A percentile compares a stretch with the other conserved stretches of the same genome.
These are phyloP conservation scores for Blastobasis adustella DNA, from an alignment of 2,888 invertebrate genomes.

Conservation along the genomic window DNA sequence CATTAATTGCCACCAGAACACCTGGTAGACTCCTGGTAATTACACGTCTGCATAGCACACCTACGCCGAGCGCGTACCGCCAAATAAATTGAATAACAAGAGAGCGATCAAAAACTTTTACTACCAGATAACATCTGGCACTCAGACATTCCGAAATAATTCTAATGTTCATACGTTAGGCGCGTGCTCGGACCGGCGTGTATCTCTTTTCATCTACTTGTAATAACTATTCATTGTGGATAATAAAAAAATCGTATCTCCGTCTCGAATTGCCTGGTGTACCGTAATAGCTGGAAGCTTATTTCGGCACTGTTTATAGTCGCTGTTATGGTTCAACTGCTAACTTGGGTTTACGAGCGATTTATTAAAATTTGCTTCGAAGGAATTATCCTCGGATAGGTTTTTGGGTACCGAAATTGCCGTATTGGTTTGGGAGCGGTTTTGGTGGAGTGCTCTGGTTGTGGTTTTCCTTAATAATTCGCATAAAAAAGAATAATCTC, in stretches of 20 bases:
- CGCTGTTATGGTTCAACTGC: conserved; percentile 28
- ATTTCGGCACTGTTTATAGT: conserved; percentile 42
- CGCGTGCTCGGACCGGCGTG: conserved; percentile 41
- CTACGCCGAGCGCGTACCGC: conserved; percentile 11
- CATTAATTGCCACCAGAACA: neutral
- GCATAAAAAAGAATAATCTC: no score
- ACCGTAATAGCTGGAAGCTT: conserved; percentile 53
- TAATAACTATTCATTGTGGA: conserved; percentile 52
- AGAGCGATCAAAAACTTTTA: conserved; percentile 30
- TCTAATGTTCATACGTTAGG: conserved; percentile 24
- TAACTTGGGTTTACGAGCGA: conserved; percentile 12
- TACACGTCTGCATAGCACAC: neutral
- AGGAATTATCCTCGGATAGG: neutral
- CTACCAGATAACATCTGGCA: conserved; percentile 34
- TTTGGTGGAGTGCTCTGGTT: neutral
- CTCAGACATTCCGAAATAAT: conserved; percentile 44
- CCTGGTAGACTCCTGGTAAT: neutral
- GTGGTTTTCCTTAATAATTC: no score
- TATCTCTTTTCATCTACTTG: conserved; percentile 48
- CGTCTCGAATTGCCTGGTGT: conserved; percentile 35
- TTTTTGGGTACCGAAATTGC: neutral
- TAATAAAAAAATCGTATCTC: conserved; percentile 50
- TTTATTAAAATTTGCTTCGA: conserved; percentile 3
- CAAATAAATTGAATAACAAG: conserved; percentile 36
- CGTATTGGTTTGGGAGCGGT: neutral